Base-by-base conservation (phyloP, 2,888 invertebrate species). In the Tenthredo scrophulariae region DNA sequence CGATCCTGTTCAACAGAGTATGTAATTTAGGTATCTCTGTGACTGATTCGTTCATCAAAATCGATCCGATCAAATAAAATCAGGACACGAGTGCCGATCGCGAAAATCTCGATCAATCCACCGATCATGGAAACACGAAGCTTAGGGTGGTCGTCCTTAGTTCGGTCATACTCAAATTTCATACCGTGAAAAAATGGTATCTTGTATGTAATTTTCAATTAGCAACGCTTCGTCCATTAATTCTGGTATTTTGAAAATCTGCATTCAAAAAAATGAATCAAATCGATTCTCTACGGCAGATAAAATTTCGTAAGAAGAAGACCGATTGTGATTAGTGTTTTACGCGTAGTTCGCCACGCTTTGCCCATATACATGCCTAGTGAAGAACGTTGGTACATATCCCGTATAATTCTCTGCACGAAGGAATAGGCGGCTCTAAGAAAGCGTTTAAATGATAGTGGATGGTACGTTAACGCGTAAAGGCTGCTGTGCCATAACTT, bases 361-460 rank as follows among this genome's bases (percentile, higher is more conserved):
- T n/a, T 26, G 67, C 37, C 13, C 37, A 18, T 74, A 29, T 9
- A 15, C 1, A 33, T 74, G 43, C 43, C 13, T 15, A 29, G 15
- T 0, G 67, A 26, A 7, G 54, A 54, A 54, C 54, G 33, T 13
- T 46, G 15, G 46, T 46, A 26, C 33, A 67, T 67, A 33, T 67
- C 67, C 33, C 33, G 67, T 18, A 62, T 54, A 26, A 62, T 62
- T 62, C 62, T 18, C 33, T 62, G 33, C 3, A 33, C 33, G 0
- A n/a, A 7, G 72, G 18, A 29, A 40, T 37, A 74, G 18, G 10
- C 72, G 72, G 72, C 72, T 74, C 72, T 80, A 62, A 80, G 80
- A 80, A 80, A 80, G 29, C 80, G 80, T 80, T 80, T 80, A 62
- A 80, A 37, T 62, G 62, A 37, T 80, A 62, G 62, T 62, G 62